Evolutionary conservation across 2,888 invertebrate species (phyloP), one percentile per base, ranked within the genome.

Genomic region (Mimas tiliae): DNA sequence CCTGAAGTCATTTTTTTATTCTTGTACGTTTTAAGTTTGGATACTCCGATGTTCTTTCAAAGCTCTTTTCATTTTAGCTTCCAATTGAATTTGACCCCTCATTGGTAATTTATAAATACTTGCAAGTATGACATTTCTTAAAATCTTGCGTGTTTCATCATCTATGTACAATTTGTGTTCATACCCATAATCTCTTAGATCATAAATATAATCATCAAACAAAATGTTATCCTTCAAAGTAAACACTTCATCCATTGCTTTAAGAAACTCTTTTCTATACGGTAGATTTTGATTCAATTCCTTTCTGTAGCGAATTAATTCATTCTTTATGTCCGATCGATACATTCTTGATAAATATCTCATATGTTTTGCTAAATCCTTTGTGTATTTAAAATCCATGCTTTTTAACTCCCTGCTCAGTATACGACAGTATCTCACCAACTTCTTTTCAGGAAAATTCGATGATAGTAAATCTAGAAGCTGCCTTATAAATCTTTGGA

Each of bases 171-270:
- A 21, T 38, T 75, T 78, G 27, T 73, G 67, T 14, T 68, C 67
- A 14, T 71, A 72, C 0, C 75, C 79, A 27, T 71, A 80, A 53
- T 79, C 73, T 42, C 63, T 63, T 9, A 85, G 62, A 63, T 76
- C 75, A 7, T 72, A 50, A 42, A 88, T 68, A 63, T 90, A 91
- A 67, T 89, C 84, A 0, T 78, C 73, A 34, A 91, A 89, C 0
- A 69, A 21, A 14, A 76, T 53, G 9, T 75, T 76, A 67, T 91
- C 80, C 65, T 70, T 70, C 21, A 80, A 58, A 21, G 82, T 87
- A 55, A 86, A 87, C 11, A 80, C 69, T 1, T 76, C 69, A 63
- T 87, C 81, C 73, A 91, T 85, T 3, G 79, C 73, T n/a, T 79
- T 53, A 14, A 91, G 63, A 65, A 91, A 91, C 0, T 69, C 73